Conservation (phyloP, 1,140 invertebrate species). For the Cepaea nemoralis region DNA sequence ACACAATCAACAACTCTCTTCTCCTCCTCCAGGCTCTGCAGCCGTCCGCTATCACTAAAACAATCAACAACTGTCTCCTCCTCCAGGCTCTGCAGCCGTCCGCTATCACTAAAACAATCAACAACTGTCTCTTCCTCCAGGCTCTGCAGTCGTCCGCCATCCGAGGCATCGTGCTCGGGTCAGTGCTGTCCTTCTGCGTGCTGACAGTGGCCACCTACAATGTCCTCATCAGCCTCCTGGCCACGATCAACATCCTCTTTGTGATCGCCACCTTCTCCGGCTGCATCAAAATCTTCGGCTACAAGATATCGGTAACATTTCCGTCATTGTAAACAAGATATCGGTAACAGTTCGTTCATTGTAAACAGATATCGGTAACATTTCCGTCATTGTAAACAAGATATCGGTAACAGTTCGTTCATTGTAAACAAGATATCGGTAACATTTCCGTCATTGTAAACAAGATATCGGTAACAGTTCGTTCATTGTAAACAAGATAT, state of each 20-base stretch:
- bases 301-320: slow-evolving; percentile 59
- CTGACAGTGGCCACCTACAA: slow-evolving; percentile 58
- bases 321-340: too few species aligned
- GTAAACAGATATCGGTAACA: too few species aligned
- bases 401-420: too few species aligned
- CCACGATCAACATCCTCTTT: slow-evolving; percentile 55
- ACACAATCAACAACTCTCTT: too few species aligned
- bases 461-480: too few species aligned
- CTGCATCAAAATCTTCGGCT: slow-evolving; percentile 55
- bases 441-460: too few species aligned
- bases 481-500: too few species aligned
- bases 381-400: too few species aligned
- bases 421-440: too few species aligned
- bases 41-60: too few species aligned
- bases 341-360: slow-evolving; percentile 26
- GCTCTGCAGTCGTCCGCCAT: slow-evolving; percentile 30
- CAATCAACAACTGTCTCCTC: neutral
- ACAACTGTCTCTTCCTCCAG: neutral
- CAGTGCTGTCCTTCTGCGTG: slow-evolving; percentile 54
- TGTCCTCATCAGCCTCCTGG: slow-evolving; percentile 56
- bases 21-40: too few species aligned
- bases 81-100: neutral
- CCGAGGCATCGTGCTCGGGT: slow-evolving; percentile 52
- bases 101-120: too few species aligned
- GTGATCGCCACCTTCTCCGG: slow-evolving; percentile 54